These are phyloP conservation scores for Tinea trinotella DNA, from an alignment of 2,888 invertebrate genomes.

Conservation along the genomic window DNA sequence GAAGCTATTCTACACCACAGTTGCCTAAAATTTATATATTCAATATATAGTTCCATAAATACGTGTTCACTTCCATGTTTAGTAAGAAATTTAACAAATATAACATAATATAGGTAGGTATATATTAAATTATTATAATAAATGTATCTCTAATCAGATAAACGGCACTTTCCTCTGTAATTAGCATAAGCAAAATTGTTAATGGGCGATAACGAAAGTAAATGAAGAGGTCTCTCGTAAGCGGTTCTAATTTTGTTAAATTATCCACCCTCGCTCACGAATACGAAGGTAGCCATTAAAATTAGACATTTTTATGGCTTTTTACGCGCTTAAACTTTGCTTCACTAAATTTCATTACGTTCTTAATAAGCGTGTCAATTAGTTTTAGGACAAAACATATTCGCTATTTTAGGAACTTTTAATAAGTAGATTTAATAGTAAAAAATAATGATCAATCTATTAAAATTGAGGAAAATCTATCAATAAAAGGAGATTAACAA, in stretches of 20 bases:
- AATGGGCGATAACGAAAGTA: slow-evolving; percentile 12
- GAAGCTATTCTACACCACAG: too few species aligned
- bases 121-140: neutral
- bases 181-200: slow-evolving; percentile 18
- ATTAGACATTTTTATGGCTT: neutral
- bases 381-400: too few species aligned
- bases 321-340: neutral
- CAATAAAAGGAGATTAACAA: too few species aligned
- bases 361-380: neutral
- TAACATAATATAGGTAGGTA: too few species aligned
- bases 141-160: neutral
- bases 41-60: too few species aligned
- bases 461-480: too few species aligned
- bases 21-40: too few species aligned
- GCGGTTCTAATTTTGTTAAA: neutral
- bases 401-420: too few species aligned
- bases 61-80: too few species aligned
- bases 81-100: too few species aligned
- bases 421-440: too few species aligned
- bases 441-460: too few species aligned
- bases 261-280: neutral
- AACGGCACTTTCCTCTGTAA: neutral
- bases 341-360: neutral
- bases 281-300: neutral
- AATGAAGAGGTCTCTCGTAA: slow-evolving; percentile 6